Conservation (phyloP, 2,888 invertebrate species). For the Neoaliturus tenellus region DNA sequence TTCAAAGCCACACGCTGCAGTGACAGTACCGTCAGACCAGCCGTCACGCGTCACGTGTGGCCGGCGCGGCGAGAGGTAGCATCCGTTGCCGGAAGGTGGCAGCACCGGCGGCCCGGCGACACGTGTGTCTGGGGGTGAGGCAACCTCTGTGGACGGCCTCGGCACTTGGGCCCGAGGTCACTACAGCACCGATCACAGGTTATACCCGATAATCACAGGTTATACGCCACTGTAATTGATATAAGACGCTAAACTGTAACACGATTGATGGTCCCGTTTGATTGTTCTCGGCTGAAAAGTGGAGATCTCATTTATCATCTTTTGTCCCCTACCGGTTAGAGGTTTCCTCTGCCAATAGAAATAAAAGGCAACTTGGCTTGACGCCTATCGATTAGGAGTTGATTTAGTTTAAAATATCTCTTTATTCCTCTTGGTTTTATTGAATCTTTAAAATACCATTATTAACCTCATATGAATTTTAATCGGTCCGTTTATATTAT, state of each 20-base stretch:
- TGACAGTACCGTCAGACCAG: too few species aligned
- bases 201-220: not conserved
- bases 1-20: too few species aligned
- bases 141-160: not conserved
- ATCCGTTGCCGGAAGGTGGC: not conserved
- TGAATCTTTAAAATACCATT: too few species aligned
- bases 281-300: not conserved
- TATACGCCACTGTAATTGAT: not conserved
- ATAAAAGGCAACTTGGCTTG: not conserved
- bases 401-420: too few species aligned
- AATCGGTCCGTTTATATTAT: too few species aligned
- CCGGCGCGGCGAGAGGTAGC: too few species aligned
- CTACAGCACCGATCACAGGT: not conserved
- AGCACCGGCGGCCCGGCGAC: not conserved
- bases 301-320: constrained; percentile 16
- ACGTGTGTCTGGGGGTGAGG: not conserved
- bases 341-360: constrained; percentile 5
- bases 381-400: not conserved
- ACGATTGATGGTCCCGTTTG: not conserved
- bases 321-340: constrained; percentile 10
- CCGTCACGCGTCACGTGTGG: too few species aligned
- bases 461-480: too few species aligned
- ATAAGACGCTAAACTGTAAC: not conserved
- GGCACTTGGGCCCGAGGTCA: not conserved
- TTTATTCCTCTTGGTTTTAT: too few species aligned